Conservation (phyloP, 2,113 vertebrate species). For the Puma concolor region DNA sequence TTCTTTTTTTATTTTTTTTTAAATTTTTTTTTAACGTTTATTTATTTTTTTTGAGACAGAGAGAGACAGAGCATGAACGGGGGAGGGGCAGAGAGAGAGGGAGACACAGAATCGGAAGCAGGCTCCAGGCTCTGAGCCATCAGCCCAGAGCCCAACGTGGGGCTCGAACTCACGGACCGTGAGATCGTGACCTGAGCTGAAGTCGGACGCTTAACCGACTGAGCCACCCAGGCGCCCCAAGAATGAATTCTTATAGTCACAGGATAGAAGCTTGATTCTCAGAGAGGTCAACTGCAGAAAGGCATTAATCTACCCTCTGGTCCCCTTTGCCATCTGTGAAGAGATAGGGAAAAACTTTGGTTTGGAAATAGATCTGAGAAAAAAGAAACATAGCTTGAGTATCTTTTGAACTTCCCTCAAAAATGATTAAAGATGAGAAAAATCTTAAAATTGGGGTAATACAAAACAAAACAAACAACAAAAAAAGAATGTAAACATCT, state of each 20-base stretch:
- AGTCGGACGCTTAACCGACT: too few relatives aligned
- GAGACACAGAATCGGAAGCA: too few relatives aligned
- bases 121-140: too few relatives aligned
- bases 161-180: too few relatives aligned
- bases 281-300: background rate
- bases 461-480: background rate
- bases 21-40: too few relatives aligned
- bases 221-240: background rate
- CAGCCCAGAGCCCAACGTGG: too few relatives aligned
- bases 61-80: too few relatives aligned
- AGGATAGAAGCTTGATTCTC: background rate
- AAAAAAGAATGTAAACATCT: background rate
- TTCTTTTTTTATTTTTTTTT: background rate
- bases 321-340: background rate
- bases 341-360: background rate
- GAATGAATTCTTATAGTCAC: background rate
- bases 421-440: background rate
- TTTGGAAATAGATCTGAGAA: background rate
- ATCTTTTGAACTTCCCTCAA: background rate
- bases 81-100: too few relatives aligned
- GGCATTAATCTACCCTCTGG: background rate
- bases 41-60: too few relatives aligned
- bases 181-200: too few relatives aligned
- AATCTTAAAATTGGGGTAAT: background rate
- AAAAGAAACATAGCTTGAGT: background rate